A percentile compares a stretch with the other conserved stretches of the same genome.
Evolutionary conservation across 2,113 vertebrate species (phyloP).

Genomic region (Podarcis muralis): DNA sequence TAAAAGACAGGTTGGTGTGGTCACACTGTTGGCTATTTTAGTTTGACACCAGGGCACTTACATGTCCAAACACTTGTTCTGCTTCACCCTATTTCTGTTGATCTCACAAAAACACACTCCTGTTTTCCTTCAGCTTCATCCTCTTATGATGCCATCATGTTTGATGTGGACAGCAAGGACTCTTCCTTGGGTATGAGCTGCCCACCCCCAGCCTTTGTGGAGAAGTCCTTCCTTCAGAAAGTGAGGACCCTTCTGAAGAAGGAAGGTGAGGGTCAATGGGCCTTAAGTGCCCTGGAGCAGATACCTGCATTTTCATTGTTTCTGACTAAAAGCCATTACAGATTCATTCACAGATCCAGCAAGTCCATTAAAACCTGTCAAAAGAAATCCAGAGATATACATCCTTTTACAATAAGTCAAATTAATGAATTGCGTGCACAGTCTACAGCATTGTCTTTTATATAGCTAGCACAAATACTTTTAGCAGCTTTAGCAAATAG

Average conservation of each 20-base stretch:
- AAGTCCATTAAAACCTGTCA: too few species aligned
- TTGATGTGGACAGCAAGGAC: slow-evolving; percentile 97
- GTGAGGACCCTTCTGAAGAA: slow-evolving; percentile 82
- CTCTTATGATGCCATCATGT: slow-evolving; percentile 87
- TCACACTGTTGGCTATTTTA: background rate
- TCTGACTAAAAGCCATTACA: too few species aligned
- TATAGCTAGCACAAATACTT: too few species aligned
- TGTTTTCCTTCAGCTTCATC: slow-evolving; percentile 66
- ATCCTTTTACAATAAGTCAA: too few species aligned
- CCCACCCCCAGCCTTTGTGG: slow-evolving; percentile 91
- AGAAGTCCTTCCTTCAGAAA: slow-evolving; percentile 83
- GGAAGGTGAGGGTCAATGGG: slow-evolving; percentile 75
- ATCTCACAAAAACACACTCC: background rate
- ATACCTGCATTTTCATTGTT: background rate
- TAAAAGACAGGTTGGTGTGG: background rate
- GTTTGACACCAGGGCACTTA: background rate
- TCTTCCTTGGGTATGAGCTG: slow-evolving; percentile 91
- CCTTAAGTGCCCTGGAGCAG: too few species aligned
- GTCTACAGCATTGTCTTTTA: too few species aligned
- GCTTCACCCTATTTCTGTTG: background rate
- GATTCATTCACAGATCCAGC: too few species aligned
- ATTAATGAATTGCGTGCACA: too few species aligned
- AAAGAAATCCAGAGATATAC: too few species aligned
- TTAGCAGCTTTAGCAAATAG: too few species aligned
- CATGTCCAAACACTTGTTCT: background rate